Conservation (phyloP, 2,888 invertebrate species). For the Tupiocoris notatus region DNA sequence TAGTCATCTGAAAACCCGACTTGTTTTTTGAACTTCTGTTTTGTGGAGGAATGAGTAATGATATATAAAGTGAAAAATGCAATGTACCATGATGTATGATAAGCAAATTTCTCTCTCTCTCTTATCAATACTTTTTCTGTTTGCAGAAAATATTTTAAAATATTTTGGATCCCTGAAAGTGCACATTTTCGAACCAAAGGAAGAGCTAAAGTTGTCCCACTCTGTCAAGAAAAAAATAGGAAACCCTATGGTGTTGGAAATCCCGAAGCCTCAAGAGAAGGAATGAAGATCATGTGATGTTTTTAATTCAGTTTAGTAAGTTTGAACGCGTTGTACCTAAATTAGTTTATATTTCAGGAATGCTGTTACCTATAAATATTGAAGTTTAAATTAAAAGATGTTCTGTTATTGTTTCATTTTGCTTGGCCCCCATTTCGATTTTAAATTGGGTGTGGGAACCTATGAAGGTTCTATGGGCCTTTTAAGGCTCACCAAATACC, state of each 20-base stretch:
- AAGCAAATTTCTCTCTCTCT: no score
- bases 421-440: no score
- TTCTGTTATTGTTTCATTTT: no score
- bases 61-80: no score
- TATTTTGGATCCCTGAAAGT: slow-evolving; percentile 37
- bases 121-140: no score
- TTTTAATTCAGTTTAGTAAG: neutral
- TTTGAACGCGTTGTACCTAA: neutral
- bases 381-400: no score
- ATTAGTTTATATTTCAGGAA: no score
- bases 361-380: no score
- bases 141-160: slow-evolving; percentile 50
- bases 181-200: slow-evolving; percentile 24
- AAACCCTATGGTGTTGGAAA: neutral
- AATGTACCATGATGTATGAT: neutral
- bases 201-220: neutral
- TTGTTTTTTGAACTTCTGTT: neutral
- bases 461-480: no score
- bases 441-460: no score
- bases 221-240: neutral
- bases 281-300: neutral
- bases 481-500: no score
- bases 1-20: neutral
- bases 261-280: neutral
- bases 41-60: no score